Evolutionary conservation across 2,113 vertebrate genomes (phyloP).

Genomic region (Halcyon malimbica): DNA sequence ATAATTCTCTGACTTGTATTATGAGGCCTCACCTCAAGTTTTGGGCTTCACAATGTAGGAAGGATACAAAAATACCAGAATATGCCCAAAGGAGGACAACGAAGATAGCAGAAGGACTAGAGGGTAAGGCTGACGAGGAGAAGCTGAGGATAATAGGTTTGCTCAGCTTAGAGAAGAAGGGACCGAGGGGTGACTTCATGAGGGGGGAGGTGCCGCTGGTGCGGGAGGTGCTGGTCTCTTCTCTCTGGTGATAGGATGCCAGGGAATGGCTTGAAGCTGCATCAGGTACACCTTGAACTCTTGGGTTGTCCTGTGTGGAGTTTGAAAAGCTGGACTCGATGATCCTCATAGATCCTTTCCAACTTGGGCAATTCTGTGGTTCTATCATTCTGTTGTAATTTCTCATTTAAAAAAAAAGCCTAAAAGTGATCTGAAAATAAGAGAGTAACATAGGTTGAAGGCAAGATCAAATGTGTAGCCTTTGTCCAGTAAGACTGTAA

Average conservation of each 20-base stretch:
- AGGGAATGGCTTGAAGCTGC: neutral
- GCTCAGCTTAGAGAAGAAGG: neutral
- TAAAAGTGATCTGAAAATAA: neutral
- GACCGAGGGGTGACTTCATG: fast-evolving
- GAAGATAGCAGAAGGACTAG: neutral
- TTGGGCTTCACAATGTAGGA: neutral
- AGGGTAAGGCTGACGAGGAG: neutral
- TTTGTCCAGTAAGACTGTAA: neutral
- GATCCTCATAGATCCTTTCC: neutral
- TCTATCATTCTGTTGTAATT: neutral
- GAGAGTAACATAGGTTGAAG: neutral
- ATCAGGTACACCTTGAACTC: neutral
- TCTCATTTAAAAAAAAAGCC: neutral
- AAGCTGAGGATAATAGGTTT: neutral
- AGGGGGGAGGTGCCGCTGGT: fast-evolving
- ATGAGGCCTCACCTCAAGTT: fast-evolving
- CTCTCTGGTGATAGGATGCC: fast-evolving
- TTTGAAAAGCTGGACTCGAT: fast-evolving
- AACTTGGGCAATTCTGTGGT: neutral
- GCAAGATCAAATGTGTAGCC: neutral
- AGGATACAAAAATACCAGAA: neutral
- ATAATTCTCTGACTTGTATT: neutral
- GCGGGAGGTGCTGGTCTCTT: neutral
- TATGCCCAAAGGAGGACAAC: neutral
- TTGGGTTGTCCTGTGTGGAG: neutral